A percentile compares a stretch with the other conserved stretches of the same genome.
These are phyloP conservation scores for Petrolisthes cinctipes DNA, from an alignment of 2,888 invertebrate species.

Conservation along the genomic window DNA sequence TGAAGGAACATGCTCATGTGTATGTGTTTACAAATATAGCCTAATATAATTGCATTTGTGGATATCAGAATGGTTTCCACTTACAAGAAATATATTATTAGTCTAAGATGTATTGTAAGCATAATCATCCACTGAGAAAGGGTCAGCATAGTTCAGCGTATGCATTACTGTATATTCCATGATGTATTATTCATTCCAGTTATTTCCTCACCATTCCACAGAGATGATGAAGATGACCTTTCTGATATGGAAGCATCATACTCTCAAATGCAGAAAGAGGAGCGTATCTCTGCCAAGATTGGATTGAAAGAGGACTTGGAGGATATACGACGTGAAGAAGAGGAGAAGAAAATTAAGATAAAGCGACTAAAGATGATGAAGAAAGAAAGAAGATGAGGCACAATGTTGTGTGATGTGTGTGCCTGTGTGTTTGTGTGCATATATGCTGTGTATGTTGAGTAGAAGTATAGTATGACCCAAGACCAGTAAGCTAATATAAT, in stretches of 20 bases:
- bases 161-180: too few relatives aligned
- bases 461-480: not conserved
- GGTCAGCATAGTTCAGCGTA: too few relatives aligned
- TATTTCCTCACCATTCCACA: not conserved
- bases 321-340: constrained; percentile 82
- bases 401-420: not conserved
- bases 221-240: constrained; percentile 77
- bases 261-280: constrained; percentile 87
- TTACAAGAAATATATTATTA: too few relatives aligned
- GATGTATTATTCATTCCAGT: not conserved
- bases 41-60: too few relatives aligned
- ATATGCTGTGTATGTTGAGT: not conserved
- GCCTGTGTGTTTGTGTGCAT: not conserved
- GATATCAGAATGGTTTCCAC: too few relatives aligned
- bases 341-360: constrained; percentile 77
- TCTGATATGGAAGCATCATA: constrained; percentile 89
- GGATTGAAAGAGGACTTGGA: constrained; percentile 92
- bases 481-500: too few relatives aligned
- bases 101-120: too few relatives aligned
- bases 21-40: too few relatives aligned
- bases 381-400: constrained; percentile 41
- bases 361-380: constrained; percentile 75
- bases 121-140: too few relatives aligned
- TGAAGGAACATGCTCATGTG: too few relatives aligned
- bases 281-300: constrained; percentile 84